Conservation (phyloP, 2,888 invertebrate species). For the Amblyjoppa fuscipennis region DNA sequence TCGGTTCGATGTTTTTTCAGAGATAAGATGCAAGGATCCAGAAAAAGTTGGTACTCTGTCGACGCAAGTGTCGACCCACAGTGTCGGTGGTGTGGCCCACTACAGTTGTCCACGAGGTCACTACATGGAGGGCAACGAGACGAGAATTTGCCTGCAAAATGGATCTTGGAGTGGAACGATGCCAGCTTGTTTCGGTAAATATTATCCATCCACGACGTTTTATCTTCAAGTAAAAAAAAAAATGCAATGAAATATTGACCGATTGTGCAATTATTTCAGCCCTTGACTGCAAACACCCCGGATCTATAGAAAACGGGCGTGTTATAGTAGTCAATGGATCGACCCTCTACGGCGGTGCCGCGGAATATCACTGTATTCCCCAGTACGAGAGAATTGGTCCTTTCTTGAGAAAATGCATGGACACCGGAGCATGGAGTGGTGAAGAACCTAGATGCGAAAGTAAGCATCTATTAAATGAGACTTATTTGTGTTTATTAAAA, state of each 20-base stretch:
- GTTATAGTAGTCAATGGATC: constrained; percentile 94
- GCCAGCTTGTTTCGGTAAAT: constrained; percentile 93
- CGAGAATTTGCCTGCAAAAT: constrained; percentile 90
- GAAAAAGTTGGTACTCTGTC: constrained; percentile 86
- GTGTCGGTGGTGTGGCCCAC: constrained; percentile 92
- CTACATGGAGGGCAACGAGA: constrained; percentile 92
- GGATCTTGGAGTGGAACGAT: constrained; percentile 94
- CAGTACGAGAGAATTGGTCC: constrained; percentile 93
- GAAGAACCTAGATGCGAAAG: constrained; percentile 94
- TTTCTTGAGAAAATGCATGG: constrained; percentile 93
- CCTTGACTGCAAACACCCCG: constrained; percentile 93
- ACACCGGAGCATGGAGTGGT: constrained; percentile 95
- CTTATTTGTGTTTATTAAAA: not conserved
- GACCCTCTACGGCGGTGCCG: constrained; percentile 93
- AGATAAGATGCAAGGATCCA: constrained; percentile 93
- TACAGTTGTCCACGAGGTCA: constrained; percentile 94
- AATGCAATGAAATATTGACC: not conserved
- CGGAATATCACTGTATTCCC: constrained; percentile 96
- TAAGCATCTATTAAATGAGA: constrained; percentile 77
- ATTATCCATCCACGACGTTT: not conserved
- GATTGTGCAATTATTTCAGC: constrained; percentile 86
- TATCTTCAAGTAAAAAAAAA: not conserved
- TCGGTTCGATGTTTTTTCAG: constrained; percentile 82
- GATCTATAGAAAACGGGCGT: constrained; percentile 93
- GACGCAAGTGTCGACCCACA: constrained; percentile 88